Evolutionary conservation across 2,113 vertebrate genomes (phyloP).

Genomic region (Psophia crepitans): DNA sequence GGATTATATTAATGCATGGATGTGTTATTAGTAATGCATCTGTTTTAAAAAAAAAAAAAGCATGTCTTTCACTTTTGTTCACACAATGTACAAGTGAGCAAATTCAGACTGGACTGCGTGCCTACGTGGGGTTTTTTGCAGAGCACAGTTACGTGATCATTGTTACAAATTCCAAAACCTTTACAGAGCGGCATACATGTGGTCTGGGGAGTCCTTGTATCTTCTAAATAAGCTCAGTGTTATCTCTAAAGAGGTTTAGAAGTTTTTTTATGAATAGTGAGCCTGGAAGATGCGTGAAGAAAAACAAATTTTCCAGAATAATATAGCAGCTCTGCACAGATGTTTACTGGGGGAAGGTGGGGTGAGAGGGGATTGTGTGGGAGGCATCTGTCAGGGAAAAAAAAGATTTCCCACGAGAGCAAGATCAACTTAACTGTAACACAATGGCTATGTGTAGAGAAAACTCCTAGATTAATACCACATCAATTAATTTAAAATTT

Average conservation of each 20-base stretch:
- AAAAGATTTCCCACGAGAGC: neutral
- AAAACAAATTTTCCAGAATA: neutral
- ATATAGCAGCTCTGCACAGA: neutral
- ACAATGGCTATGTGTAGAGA: neutral
- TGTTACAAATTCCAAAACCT: neutral
- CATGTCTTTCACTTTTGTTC: neutral
- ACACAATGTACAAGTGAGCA: neutral
- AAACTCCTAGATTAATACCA: neutral
- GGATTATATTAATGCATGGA: neutral
- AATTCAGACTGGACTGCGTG: neutral
- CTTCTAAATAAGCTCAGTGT: neutral
- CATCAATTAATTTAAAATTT: neutral
- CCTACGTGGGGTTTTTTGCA: neutral
- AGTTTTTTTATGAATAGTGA: neutral
- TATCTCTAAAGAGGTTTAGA: neutral
- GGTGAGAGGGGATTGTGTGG: neutral
- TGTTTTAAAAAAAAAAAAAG: neutral
- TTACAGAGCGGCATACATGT: rapidly evolving
- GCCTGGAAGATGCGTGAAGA: neutral
- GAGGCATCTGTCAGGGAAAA: neutral
- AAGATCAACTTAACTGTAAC: neutral
- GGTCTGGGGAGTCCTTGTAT: neutral
- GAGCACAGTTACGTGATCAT: neutral
- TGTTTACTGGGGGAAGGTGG: neutral
- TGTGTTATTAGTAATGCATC: neutral